Evolutionary conservation across 2,797 vertebrate species (phyloP).

Genomic region (Alauda arvensis): DNA sequence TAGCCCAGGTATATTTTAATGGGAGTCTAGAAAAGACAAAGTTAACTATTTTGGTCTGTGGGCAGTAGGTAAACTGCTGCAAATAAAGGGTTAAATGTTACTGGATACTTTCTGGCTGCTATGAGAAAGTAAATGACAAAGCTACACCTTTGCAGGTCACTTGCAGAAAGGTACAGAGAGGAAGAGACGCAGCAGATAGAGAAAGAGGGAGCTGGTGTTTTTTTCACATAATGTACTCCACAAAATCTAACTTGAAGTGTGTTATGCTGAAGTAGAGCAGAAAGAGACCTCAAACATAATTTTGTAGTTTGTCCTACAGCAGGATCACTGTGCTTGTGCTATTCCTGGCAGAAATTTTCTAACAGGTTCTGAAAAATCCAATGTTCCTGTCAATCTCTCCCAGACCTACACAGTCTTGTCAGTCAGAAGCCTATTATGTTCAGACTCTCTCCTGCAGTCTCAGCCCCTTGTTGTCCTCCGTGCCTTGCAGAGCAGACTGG

Average conservation of each 20-base stretch:
- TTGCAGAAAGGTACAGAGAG: neutral
- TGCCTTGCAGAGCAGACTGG: neutral
- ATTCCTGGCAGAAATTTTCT: neutral
- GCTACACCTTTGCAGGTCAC: neutral
- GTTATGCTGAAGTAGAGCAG: neutral
- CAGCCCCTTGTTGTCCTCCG: neutral
- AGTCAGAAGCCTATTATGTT: neutral
- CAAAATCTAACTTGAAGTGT: neutral
- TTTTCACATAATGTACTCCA: neutral
- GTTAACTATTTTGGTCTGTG: neutral
- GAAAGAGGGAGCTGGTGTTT: neutral
- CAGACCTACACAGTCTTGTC: neutral
- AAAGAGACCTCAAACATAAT: neutral
- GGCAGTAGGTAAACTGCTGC: neutral
- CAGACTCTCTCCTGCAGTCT: neutral
- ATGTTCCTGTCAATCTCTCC: neutral
- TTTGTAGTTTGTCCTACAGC: neutral
- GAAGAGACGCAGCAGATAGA: neutral
- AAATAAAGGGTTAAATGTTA: neutral
- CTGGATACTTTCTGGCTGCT: neutral
- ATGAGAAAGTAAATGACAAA: neutral
- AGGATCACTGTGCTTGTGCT: neutral
- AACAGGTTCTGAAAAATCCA: neutral
- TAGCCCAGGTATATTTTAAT: neutral
- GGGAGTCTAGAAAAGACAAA: neutral